Conservation (phyloP, 23 tunicate genomes). For the Oikopleura vanhoeffeni region DNA sequence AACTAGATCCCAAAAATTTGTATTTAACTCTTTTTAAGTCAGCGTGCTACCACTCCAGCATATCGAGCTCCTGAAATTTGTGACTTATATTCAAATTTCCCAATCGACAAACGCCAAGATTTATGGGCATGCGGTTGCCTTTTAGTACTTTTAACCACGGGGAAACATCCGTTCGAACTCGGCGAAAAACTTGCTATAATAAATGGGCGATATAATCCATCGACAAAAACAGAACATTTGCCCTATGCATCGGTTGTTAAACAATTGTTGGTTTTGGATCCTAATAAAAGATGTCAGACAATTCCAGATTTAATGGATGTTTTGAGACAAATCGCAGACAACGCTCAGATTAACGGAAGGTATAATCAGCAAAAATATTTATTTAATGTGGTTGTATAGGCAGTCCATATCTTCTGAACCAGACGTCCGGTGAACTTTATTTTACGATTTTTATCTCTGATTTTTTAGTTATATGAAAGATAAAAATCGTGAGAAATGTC, state of each 20-base stretch:
- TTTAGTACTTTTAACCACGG: constrained; percentile 41
- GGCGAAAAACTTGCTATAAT: constrained; percentile 62
- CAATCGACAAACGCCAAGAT: constrained; percentile 88
- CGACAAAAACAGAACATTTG: neutral
- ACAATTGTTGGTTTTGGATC: constrained; percentile 5
- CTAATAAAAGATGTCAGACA: neutral
- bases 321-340: neutral
- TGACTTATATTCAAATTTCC: constrained; percentile 96
- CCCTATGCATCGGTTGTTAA: neutral
- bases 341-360: neutral
- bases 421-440: too few relatives aligned
- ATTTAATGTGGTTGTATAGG: too few relatives aligned
- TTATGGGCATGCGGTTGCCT: constrained; percentile 93
- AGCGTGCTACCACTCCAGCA: too few relatives aligned
- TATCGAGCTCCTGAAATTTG: constrained; percentile 95
- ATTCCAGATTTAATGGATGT: constrained; percentile 4
- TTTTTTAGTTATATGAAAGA: too few relatives aligned
- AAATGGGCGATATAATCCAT: constrained; percentile 38
- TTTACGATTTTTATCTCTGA: too few relatives aligned
- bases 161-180: constrained; percentile 84
- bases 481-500: too few relatives aligned
- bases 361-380: neutral
- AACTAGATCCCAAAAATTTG: too few relatives aligned
- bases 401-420: too few relatives aligned
- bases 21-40: too few relatives aligned